Percentiles rank a stretch among this genome's conserved stretches.
These are phyloP conservation scores for Ranitomeya variabilis DNA, from an alignment of 2,113 vertebrate species.

Conservation along the genomic window DNA sequence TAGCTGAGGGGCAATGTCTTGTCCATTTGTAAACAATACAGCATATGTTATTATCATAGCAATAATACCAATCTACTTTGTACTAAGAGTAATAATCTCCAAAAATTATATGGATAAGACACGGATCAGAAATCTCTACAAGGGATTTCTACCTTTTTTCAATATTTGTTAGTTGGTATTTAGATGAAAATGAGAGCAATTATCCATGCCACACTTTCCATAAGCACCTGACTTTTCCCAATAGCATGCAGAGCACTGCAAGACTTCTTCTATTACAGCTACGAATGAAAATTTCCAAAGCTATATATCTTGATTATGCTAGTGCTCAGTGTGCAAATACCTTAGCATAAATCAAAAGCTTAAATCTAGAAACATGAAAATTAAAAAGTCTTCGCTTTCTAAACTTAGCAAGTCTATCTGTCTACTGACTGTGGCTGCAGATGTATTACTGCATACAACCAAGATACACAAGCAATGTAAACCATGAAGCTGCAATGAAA, in stretches of 20 bases:
- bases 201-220: conserved; percentile 36
- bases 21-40: background rate
- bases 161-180: conserved; percentile 19
- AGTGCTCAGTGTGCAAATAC: conserved; percentile 42
- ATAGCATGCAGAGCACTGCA: conserved; percentile 1
- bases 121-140: background rate
- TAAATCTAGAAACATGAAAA: conserved; percentile 38
- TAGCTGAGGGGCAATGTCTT: background rate
- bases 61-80: background rate
- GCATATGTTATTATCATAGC: background rate
- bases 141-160: background rate
- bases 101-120: background rate
- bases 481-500: background rate
- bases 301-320: conserved; percentile 49
- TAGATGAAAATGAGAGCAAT: conserved; percentile 39
- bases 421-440: background rate
- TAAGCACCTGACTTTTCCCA: conserved; percentile 34
- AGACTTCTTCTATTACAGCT: conserved; percentile 8
- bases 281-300: conserved; percentile 35
- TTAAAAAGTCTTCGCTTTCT: conserved; percentile 33
- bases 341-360: conserved; percentile 51
- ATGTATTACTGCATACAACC: background rate
- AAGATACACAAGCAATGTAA: background rate
- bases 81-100: background rate
- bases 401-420: background rate